Evolutionary conservation across 2,797 vertebrate species (phyloP).

Genomic region (Manis crassicaudata): DNA sequence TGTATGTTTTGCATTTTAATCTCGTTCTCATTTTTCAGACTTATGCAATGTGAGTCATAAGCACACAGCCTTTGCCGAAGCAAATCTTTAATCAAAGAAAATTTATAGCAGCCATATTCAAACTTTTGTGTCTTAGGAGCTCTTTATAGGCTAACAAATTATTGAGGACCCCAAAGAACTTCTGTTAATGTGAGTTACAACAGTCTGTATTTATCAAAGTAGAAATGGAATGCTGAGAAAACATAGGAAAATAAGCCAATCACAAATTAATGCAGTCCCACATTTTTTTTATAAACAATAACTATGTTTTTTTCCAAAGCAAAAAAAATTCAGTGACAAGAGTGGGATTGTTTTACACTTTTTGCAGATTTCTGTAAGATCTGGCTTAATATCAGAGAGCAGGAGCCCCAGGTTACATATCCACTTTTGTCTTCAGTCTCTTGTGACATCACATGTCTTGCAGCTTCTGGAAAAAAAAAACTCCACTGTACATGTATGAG

Average conservation of each 20-base stretch:
- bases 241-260: not conserved
- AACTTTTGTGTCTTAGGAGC: not conserved
- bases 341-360: not conserved
- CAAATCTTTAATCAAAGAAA: not conserved
- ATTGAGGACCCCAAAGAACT: not conserved
- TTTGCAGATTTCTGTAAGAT: not conserved
- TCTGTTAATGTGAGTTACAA: not conserved
- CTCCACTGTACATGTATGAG: not conserved
- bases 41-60: not conserved
- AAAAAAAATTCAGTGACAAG: not conserved
- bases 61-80: not conserved
- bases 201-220: not conserved
- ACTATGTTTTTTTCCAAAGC: not conserved
- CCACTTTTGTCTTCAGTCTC: not conserved
- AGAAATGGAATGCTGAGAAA: not conserved
- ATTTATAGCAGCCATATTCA: not conserved
- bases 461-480: not conserved
- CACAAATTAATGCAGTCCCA: not conserved
- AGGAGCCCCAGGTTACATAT: accelerated
- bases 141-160: not conserved
- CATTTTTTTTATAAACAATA: not conserved
- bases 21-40: not conserved
- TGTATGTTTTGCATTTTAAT: not conserved
- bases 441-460: not conserved
- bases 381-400: not conserved